phyloP scores from a whole-genome alignment of 1,140 invertebrate genomes.

The Leptinotarsa defecta region DNA sequence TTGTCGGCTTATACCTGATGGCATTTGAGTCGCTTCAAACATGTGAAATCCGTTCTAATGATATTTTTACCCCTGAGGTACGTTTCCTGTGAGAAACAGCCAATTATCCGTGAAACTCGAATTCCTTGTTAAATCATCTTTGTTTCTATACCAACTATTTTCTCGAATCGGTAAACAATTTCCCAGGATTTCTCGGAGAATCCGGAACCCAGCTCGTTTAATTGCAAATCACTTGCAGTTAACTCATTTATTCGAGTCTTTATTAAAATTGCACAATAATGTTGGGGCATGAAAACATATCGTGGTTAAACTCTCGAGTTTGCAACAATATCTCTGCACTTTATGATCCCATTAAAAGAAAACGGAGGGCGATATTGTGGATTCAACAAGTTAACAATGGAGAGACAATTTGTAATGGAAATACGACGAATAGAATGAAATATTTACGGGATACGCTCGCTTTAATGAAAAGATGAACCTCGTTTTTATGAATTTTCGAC shows the following conservation, averaged over 20 bases:
- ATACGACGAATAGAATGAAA: background rate
- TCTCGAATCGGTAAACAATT: too few species aligned
- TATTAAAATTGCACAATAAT: background rate
- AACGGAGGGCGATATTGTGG: background rate
- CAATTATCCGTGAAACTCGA: too few species aligned
- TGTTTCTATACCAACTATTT: too few species aligned
- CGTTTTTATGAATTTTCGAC: background rate
- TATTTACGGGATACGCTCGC: background rate
- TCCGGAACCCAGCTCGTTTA: background rate
- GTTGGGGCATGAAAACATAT: background rate
- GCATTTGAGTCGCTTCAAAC: too few species aligned
- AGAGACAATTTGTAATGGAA: background rate
- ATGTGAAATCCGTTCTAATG: too few species aligned
- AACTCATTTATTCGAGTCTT: background rate
- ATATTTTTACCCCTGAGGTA: too few species aligned
- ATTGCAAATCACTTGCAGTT: background rate
- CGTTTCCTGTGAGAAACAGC: too few species aligned
- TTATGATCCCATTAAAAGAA: background rate
- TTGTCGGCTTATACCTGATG: too few species aligned
- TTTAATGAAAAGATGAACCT: background rate
- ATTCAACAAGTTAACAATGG: conserved; percentile 8
- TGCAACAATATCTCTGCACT: background rate
- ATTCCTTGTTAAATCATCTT: too few species aligned
- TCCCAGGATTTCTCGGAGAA: too few species aligned
- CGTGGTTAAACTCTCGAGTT: background rate